A percentile compares a stretch with the other conserved stretches of the same genome.
These are phyloP conservation scores for Drosophila arawakana DNA, from an alignment of 1,140 invertebrate species.

Conservation along the genomic window DNA sequence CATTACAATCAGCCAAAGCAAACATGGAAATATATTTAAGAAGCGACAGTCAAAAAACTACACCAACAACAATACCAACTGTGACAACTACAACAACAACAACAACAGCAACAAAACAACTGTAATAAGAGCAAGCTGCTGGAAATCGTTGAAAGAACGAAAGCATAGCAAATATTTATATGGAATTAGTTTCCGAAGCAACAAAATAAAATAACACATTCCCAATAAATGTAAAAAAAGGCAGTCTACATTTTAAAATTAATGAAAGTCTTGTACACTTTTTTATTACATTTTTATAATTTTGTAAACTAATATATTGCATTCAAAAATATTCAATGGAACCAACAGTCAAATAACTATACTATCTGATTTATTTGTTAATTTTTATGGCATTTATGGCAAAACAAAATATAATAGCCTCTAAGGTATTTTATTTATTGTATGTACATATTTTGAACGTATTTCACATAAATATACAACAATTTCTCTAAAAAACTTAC, in stretches of 20 bases:
- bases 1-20: constrained; percentile 77
- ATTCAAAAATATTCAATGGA: not conserved
- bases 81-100: constrained; percentile 37
- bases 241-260: not conserved
- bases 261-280: constrained; percentile 1
- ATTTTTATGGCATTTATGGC: too few species aligned
- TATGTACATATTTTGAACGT: too few species aligned
- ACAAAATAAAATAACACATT: constrained; percentile 23
- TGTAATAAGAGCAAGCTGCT: constrained; percentile 15
- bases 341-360: too few species aligned
- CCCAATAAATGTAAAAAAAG: not conserved
- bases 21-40: constrained; percentile 72
- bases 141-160: constrained; percentile 24
- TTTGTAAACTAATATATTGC: not conserved
- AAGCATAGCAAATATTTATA: constrained; percentile 68
- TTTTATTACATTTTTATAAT: not conserved
- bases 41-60: constrained; percentile 20
- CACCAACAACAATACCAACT: constrained; percentile 5
- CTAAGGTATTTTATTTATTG: too few species aligned
- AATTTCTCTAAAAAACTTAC: too few species aligned
- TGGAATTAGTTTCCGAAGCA: constrained; percentile 60
- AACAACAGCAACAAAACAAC: constrained; percentile 31
- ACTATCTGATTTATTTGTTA: too few species aligned
- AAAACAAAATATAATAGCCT: too few species aligned
- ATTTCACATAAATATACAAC: too few species aligned